Evolutionary conservation across 2,888 invertebrate species (phyloP), one percentile per base, ranked within the genome.

Genomic region (Cerceris ruficornis): DNA sequence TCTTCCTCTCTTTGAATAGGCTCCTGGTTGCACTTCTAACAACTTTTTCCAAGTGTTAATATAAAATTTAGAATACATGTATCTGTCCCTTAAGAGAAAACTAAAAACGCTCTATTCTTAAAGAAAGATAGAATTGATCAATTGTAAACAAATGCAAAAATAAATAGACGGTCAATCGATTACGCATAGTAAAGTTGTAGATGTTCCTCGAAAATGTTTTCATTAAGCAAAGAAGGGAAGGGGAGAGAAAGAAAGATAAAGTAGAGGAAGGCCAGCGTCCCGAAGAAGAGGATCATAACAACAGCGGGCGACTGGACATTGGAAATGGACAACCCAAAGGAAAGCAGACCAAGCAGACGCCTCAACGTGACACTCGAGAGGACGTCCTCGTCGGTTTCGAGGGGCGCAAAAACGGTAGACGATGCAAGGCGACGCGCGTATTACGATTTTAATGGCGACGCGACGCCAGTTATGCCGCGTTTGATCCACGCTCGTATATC

Each of bases 271-370:
- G 7, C 41, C n/a, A 42, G 39, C 0, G 41, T 57, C 55, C 42
- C 39, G 9, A 64, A 64, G 58, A 69, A 66, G 42, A 15, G 43
- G 14, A 17, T 17, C 9, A 39, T n/a, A n/a, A n/a, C 46, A 43
- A 11, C 17, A 11, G 43, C 58, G 57, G 41, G 52, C 61, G 0
- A 8, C n/a, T 43, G 11, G 39, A 13, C n/a, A 43, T 41, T 52
- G n/a, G 60, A 60, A 55, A 71, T 58, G 6, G 2, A 43, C 13
- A 39, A 42, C 14, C 49, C n/a, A 41, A 66, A 43, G 55, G 14
- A 9, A 39, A 13, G 68, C 14, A 71, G 71, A 9, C 71, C 78
- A 62, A 75, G 74, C 78, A 71, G 75, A 62, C 66, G 54, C 67
- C 60, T 17, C 43, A 55, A 66, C 41, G 68, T 61, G 67, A 41